Evolutionary conservation across 2,113 vertebrate genomes (phyloP).

Genomic region (Tupaia chinensis): DNA sequence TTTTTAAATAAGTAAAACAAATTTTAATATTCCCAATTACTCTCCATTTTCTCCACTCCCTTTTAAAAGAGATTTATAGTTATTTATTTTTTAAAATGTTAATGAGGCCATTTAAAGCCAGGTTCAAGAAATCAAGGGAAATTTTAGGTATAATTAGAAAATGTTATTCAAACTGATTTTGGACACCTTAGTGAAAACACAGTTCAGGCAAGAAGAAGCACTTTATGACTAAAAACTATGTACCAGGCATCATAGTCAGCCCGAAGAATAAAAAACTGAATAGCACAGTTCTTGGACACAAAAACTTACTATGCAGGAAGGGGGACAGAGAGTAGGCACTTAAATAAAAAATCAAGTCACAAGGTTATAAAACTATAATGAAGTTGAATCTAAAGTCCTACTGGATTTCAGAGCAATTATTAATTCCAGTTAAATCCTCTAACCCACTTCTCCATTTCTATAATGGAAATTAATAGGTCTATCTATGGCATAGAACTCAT

Average conservation of each 20-base stretch:
- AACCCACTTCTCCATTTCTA: neutral
- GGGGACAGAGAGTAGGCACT: neutral
- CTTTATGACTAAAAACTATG: neutral
- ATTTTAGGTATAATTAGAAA: slow-evolving; percentile 4
- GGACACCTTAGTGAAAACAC: neutral
- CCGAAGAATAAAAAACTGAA: neutral
- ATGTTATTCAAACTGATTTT: neutral
- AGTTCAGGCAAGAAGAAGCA: neutral
- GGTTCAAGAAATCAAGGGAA: neutral
- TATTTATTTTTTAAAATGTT: slow-evolving; percentile 17
- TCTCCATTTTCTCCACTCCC: neutral
- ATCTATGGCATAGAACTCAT: neutral
- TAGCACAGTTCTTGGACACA: neutral
- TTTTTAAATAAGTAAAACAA: slow-evolving; percentile 49
- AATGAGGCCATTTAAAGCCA: neutral
- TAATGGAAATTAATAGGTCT: neutral
- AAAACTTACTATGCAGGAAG: neutral
- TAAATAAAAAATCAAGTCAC: neutral
- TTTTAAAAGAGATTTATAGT: neutral
- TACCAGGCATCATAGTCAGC: neutral
- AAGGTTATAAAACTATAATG: neutral
- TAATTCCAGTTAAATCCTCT: neutral
- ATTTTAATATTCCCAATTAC: neutral
- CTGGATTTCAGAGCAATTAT: neutral
- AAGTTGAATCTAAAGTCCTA: neutral